Percentiles rank a stretch among this genome's conserved stretches.
phyloP scores from a whole-genome alignment of 1,140 invertebrate species.

The Musca domestica region DNA sequence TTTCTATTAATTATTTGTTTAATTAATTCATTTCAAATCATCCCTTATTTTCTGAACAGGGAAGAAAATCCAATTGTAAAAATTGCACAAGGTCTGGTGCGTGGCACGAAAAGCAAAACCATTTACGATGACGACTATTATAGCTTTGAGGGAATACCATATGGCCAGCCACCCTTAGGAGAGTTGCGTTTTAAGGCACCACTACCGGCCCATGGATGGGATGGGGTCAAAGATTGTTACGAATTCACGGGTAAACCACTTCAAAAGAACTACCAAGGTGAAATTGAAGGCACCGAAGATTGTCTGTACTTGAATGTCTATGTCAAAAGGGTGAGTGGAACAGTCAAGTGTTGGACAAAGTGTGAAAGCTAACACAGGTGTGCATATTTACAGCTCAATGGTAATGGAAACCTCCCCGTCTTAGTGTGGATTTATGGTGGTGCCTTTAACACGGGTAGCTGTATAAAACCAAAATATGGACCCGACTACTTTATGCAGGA shows the following conservation, averaged over 20 bases:
- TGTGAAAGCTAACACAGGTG: background rate
- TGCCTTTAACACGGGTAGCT: constrained; percentile 59
- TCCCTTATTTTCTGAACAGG: too few species aligned
- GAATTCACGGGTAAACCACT: constrained; percentile 34
- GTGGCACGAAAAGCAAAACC: constrained; percentile 34
- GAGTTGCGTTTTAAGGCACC: constrained; percentile 63
- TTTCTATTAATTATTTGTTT: too few species aligned
- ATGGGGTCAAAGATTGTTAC: constrained; percentile 54
- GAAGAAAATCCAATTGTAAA: background rate
- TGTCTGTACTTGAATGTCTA: constrained; percentile 50
- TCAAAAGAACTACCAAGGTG: constrained; percentile 36
- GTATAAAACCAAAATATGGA: constrained; percentile 53
- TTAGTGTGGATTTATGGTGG: constrained; percentile 74
- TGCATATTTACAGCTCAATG: constrained; percentile 24
- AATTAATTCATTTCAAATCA: too few species aligned
- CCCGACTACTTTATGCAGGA: constrained; percentile 64
- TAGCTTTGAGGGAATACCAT: constrained; percentile 62
- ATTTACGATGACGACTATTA: constrained; percentile 45
- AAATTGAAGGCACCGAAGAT: constrained; percentile 41
- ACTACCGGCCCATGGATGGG: constrained; percentile 57
- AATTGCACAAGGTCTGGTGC: constrained; percentile 33
- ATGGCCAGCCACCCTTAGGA: constrained; percentile 64
- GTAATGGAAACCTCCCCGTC: constrained; percentile 57
- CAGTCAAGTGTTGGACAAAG: constrained; percentile 1
- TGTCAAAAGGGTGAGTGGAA: constrained; percentile 30